Conservation (phyloP, 1,140 invertebrate genomes). For the Nebria ingens region DNA sequence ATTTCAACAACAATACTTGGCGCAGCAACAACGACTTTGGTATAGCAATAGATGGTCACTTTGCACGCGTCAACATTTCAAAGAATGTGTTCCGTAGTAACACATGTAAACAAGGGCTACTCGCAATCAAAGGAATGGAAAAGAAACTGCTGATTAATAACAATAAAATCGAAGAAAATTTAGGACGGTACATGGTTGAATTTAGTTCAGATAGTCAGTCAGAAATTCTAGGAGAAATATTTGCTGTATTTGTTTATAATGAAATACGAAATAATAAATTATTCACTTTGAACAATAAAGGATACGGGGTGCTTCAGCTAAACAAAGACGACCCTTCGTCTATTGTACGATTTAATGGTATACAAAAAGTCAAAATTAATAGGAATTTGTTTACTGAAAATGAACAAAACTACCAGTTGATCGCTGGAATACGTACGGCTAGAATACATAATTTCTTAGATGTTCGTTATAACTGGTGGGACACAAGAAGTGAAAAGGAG, state of each 20-base stretch:
- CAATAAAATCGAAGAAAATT: slow-evolving; percentile 72
- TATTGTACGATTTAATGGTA: slow-evolving; percentile 83
- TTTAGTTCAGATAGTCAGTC: slow-evolving; percentile 87
- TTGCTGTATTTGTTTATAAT: slow-evolving; percentile 70
- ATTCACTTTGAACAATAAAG: slow-evolving; percentile 24
- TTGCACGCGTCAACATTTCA: slow-evolving; percentile 71
- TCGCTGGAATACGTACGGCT: slow-evolving; percentile 84
- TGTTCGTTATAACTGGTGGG: slow-evolving; percentile 95
- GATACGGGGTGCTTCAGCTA: slow-evolving; percentile 31
- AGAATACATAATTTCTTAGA: slow-evolving; percentile 80
- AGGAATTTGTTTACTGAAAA: slow-evolving; percentile 88
- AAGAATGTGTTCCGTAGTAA: slow-evolving; percentile 82
- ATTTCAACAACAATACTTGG: slow-evolving; percentile 79
- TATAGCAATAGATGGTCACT: slow-evolving; percentile 83
- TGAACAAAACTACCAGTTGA: slow-evolving; percentile 77
- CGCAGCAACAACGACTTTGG: slow-evolving; percentile 75
- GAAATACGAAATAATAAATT: slow-evolving; percentile 64
- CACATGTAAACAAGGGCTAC: slow-evolving; percentile 66
- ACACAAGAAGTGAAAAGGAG: slow-evolving; percentile 52
- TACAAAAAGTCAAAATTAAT: slow-evolving; percentile 86
- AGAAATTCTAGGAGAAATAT: slow-evolving; percentile 77
- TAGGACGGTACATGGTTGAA: slow-evolving; percentile 75
- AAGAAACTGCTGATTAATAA: slow-evolving; percentile 79
- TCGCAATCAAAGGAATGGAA: slow-evolving; percentile 91
- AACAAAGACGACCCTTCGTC: slow-evolving; percentile 55